Percentiles rank a stretch among this genome's conserved stretches.
phyloP scores from a whole-genome alignment of 2,113 vertebrate genomes.

The Tyto alba region DNA sequence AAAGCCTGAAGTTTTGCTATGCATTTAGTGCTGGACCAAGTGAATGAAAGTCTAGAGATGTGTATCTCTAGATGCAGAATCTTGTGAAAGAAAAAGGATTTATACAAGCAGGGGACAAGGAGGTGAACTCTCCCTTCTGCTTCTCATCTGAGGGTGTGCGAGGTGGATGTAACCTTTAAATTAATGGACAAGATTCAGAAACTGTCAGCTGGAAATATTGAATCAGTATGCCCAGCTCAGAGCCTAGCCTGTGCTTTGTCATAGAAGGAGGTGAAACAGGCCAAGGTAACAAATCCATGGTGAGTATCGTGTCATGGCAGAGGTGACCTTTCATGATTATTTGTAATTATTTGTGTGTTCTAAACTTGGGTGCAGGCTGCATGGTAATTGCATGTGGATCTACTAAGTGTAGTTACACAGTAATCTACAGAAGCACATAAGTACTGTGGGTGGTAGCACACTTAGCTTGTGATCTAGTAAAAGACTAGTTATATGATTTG shows the following conservation, averaged over 20 bases:
- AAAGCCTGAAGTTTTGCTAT: neutral
- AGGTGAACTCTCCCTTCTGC: neutral
- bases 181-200: neutral
- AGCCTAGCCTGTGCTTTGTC: neutral
- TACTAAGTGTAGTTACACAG: conserved; percentile 39
- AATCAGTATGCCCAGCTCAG: neutral
- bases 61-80: fast-evolving
- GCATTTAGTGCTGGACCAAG: neutral
- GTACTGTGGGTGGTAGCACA: neutral
- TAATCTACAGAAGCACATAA: conserved; percentile 22
- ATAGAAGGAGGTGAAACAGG: neutral
- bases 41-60: neutral
- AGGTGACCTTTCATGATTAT: neutral
- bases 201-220: neutral
- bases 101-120: neutral
- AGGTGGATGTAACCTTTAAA: neutral
- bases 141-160: neutral
- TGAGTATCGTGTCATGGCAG: neutral
- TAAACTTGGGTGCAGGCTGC: conserved; percentile 42
- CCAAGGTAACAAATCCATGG: neutral
- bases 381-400: conserved; percentile 35
- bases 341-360: conserved; percentile 47
- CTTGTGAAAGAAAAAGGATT: neutral
- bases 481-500: neutral
- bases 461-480: neutral